Evolutionary conservation across 2,888 invertebrate species (phyloP).

Genomic region (Stomorhina lunata): DNA sequence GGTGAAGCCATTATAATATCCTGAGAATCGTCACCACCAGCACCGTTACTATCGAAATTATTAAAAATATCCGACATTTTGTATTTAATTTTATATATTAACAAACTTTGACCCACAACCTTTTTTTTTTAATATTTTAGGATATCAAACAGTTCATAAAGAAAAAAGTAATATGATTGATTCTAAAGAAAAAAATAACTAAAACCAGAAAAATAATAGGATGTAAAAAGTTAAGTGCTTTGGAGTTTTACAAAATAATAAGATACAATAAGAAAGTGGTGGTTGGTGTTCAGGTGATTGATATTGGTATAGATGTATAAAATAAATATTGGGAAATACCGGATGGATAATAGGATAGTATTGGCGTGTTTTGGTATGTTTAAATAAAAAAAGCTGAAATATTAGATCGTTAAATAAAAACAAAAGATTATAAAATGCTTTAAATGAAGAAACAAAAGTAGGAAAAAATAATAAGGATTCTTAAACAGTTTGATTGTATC

Average conservation of each 20-base stretch:
- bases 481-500: not conserved
- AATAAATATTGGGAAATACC: conserved; percentile 51
- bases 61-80: conserved; percentile 79
- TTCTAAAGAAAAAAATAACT: not conserved
- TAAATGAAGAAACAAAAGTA: not conserved
- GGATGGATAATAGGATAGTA: conserved; percentile 41
- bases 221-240: conserved; percentile 8
- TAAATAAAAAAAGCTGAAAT: conserved; percentile 40
- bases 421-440: not conserved
- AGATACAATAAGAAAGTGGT: conserved; percentile 29
- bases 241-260: conserved; percentile 36
- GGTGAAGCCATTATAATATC: conserved; percentile 77
- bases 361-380: conserved; percentile 12
- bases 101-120: conserved; percentile 62
- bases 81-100: conserved; percentile 59
- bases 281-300: conserved; percentile 53
- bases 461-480: not conserved
- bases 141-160: too few species aligned
- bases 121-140: conserved; percentile 31
- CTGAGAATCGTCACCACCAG: conserved; percentile 72
- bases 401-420: not conserved
- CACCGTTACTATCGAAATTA: conserved; percentile 78
- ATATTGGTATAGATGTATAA: conserved; percentile 47
- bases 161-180: conserved; percentile 3
- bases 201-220: not conserved